These are phyloP conservation scores for Rhabditophanes sp. DNA, from an alignment of 2,888 invertebrate genomes.

Conservation along the genomic window DNA sequence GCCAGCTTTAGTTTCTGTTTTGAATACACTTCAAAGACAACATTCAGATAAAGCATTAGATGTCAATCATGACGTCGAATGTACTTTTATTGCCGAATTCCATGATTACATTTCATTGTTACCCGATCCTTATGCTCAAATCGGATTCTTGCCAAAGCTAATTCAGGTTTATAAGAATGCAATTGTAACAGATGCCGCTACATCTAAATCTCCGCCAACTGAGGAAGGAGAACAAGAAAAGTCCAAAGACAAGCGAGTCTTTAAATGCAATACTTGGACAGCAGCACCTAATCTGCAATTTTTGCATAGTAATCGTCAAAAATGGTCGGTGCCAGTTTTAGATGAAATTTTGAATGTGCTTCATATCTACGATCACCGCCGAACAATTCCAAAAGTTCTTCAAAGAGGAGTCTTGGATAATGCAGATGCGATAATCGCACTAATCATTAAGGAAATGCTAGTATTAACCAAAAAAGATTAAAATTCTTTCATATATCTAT, in stretches of 20 bases:
- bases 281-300: constrained; percentile 60
- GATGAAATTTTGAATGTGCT: constrained; percentile 65
- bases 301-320: constrained; percentile 34
- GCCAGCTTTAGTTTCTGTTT: constrained; percentile 27
- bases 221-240: constrained; percentile 1
- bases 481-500: no score
- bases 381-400: constrained; percentile 97
- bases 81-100: constrained; percentile 93
- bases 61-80: constrained; percentile 55
- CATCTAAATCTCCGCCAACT: no score
- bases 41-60: constrained; percentile 2
- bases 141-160: constrained; percentile 78
- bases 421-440: constrained; percentile 70
- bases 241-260: constrained; percentile 45
- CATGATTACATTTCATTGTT: constrained; percentile 71
- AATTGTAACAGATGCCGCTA: no score
- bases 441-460: constrained; percentile 9
- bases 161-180: no score
- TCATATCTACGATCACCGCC: constrained; percentile 76
- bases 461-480: no score
- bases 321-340: constrained; percentile 82
- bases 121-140: constrained; percentile 76
- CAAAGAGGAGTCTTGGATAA: constrained; percentile 96
- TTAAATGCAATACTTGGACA: constrained; percentile 85
- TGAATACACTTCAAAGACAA: constrained; percentile 14